phyloP scores from a whole-genome alignment of 2,888 invertebrate species.

The Rutpela maculata region DNA sequence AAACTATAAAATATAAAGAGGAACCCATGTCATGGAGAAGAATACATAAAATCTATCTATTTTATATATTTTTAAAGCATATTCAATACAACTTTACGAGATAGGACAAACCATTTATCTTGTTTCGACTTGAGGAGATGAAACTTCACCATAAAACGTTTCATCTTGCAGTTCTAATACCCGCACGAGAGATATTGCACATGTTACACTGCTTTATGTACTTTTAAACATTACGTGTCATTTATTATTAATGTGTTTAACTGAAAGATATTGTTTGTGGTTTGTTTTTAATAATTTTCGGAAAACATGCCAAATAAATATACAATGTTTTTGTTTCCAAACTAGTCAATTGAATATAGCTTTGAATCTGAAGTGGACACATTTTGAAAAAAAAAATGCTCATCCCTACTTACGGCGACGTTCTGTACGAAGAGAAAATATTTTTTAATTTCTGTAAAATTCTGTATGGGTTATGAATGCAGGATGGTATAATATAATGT shows the following conservation, averaged over 20 bases:
- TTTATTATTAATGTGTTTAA: background rate
- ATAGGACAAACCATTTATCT: slow-evolving; percentile 4
- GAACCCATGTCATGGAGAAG: background rate
- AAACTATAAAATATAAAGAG: background rate
- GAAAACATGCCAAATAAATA: too few relatives aligned
- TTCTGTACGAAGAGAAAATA: too few relatives aligned
- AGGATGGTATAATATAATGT: too few relatives aligned
- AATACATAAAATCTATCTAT: background rate
- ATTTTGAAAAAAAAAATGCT: too few relatives aligned
- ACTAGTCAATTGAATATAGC: too few relatives aligned
- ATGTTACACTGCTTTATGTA: background rate
- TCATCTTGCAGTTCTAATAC: background rate
- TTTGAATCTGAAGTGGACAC: too few relatives aligned
- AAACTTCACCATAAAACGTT: background rate
- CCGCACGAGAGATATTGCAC: background rate
- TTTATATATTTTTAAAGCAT: background rate
- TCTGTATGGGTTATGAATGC: too few relatives aligned
- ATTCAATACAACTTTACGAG: background rate
- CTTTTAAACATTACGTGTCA: background rate
- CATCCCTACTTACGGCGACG: too few relatives aligned
- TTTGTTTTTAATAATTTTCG: too few relatives aligned
- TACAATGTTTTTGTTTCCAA: too few relatives aligned
- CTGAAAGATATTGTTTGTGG: too few relatives aligned
- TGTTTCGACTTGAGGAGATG: background rate
- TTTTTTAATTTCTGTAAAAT: too few relatives aligned